Evolutionary conservation across 2,113 vertebrate species (phyloP).

Genomic region (Scatophagus argus): DNA sequence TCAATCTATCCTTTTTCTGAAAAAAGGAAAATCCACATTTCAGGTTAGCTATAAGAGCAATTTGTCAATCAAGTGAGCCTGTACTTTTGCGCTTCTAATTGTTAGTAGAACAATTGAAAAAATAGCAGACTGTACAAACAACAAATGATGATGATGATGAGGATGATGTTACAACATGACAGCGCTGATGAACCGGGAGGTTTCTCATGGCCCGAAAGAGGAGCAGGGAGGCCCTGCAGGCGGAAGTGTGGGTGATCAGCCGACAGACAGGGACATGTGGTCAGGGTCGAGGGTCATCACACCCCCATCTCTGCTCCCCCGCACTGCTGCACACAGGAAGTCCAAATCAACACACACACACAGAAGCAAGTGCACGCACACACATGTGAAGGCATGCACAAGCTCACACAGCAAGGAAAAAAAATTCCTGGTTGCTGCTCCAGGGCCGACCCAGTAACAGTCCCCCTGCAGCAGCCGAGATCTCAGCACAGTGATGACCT

Average conservation of each 20-base stretch:
- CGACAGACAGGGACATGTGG: slow-evolving; percentile 78
- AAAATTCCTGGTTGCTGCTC: slow-evolving; percentile 56
- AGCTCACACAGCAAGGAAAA: slow-evolving; percentile 26
- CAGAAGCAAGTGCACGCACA: slow-evolving; percentile 28
- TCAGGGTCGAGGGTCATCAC: slow-evolving; percentile 73
- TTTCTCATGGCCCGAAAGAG: slow-evolving; percentile 34
- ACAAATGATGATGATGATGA: background rate
- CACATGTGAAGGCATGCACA: slow-evolving; percentile 25
- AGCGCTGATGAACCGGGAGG: slow-evolving; percentile 36
- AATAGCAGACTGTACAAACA: background rate
- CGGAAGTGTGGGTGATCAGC: slow-evolving; percentile 78
- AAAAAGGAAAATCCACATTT: background rate
- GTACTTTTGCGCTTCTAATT: background rate
- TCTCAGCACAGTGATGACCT: slow-evolving; percentile 71
- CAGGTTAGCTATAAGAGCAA: background rate
- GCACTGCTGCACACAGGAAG: slow-evolving; percentile 78
- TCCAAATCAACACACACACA: slow-evolving; percentile 41
- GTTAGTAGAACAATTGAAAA: too few relatives aligned
- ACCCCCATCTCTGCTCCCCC: slow-evolving; percentile 68
- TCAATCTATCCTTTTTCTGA: background rate
- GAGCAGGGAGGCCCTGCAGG: slow-evolving; percentile 55
- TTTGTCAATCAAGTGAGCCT: background rate
- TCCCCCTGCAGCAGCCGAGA: slow-evolving; percentile 65
- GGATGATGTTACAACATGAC: slow-evolving; percentile 1
- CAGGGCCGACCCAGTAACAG: slow-evolving; percentile 57